Percentiles rank a stretch among this genome's conserved stretches.
Evolutionary conservation across 2,797 vertebrate genomes (phyloP).

Genomic region (Alauda arvensis): DNA sequence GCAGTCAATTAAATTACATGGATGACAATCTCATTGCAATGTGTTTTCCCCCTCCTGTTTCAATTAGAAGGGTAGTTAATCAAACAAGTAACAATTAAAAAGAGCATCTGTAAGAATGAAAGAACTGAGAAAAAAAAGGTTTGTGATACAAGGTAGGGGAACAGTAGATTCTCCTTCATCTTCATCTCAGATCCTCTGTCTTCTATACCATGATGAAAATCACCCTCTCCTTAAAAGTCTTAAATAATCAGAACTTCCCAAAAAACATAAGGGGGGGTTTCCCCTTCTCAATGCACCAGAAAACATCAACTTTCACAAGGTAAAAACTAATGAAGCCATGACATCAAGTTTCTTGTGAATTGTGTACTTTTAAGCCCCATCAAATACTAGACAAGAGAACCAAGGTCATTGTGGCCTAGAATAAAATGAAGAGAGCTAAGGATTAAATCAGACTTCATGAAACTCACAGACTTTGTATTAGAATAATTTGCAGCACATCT

Average conservation of each 20-base stretch:
- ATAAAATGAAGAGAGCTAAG: not conserved
- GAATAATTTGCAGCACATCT: not conserved
- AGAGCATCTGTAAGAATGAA: not conserved
- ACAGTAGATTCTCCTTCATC: not conserved
- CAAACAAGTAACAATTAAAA: not conserved
- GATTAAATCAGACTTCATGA: not conserved
- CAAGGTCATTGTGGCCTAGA: not conserved
- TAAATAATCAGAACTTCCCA: not conserved
- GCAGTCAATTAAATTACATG: not conserved
- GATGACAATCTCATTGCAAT: not conserved
- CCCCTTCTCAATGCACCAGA: not conserved
- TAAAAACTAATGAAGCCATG: not conserved
- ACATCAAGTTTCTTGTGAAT: not conserved
- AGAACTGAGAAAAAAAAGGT: not conserved
- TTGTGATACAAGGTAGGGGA: not conserved
- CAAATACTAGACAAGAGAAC: not conserved
- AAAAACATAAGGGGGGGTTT: fast-evolving
- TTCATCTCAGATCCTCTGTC: not conserved
- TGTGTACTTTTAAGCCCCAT: not conserved
- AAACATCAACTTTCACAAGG: not conserved
- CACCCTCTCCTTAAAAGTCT: not conserved
- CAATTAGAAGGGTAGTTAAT: not conserved
- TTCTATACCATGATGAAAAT: not conserved
- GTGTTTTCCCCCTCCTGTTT: not conserved
- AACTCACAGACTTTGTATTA: not conserved